Evolutionary conservation across 2,888 invertebrate species (phyloP).

Genomic region (Polyommatus icarus): DNA sequence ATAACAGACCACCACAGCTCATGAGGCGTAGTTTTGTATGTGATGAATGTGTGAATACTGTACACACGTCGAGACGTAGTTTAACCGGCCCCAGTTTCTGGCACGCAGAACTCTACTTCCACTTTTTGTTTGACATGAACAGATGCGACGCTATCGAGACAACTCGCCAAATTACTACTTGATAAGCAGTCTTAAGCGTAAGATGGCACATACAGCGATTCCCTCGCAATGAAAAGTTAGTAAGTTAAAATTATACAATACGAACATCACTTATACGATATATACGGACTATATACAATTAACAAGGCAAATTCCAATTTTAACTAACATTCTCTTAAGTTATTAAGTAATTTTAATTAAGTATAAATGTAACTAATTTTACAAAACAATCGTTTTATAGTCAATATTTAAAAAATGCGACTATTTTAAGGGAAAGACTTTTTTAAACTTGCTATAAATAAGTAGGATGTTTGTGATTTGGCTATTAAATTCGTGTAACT

Average conservation of each 20-base stretch:
- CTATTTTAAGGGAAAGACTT: background rate
- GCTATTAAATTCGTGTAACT: background rate
- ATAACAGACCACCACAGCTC: background rate
- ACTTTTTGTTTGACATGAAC: background rate
- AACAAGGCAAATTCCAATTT: conserved; percentile 30
- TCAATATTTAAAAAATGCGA: background rate
- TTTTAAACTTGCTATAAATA: background rate
- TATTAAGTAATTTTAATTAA: conserved; percentile 27
- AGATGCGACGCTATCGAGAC: background rate
- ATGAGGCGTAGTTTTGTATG: no score
- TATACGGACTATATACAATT: conserved; percentile 33
- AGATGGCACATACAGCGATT: conserved; percentile 28
- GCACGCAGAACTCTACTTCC: background rate
- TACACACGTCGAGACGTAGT: background rate
- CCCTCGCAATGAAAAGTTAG: conserved; percentile 15
- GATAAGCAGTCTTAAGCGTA: conserved; percentile 28
- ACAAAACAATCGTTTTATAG: conserved; percentile 2
- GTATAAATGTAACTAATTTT: conserved; percentile 20
- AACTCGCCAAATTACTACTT: background rate
- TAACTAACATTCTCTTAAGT: conserved; percentile 32
- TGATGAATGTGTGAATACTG: background rate
- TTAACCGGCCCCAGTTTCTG: background rate
- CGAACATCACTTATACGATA: conserved; percentile 25
- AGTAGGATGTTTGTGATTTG: background rate
- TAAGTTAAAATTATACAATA: conserved; percentile 25